Evolutionary conservation across 2,113 vertebrate genomes (phyloP).

Genomic region (Pleuronectes platessa): DNA sequence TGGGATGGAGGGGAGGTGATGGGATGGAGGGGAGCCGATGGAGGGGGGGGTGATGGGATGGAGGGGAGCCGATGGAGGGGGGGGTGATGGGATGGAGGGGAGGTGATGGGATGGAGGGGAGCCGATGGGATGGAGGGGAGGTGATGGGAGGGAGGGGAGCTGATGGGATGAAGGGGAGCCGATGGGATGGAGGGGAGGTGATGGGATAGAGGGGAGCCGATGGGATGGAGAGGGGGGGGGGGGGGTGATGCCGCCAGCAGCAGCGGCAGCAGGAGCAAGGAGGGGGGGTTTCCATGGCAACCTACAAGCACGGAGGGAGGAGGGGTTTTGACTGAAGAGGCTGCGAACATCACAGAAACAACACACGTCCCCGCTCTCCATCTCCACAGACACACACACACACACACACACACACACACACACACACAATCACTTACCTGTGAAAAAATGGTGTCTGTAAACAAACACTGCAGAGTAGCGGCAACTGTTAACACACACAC

Average conservation of each 20-base stretch:
- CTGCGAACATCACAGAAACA: slow-evolving; percentile 45
- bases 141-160: too few species aligned
- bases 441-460: neutral
- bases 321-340: slow-evolving; percentile 50
- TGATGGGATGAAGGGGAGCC: too few species aligned
- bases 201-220: slow-evolving; percentile 27
- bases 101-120: too few species aligned
- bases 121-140: too few species aligned
- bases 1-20: too few species aligned
- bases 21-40: too few species aligned
- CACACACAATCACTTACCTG: slow-evolving; percentile 8
- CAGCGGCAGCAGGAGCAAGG: slow-evolving; percentile 7
- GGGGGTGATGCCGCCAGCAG: neutral
- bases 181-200: neutral
- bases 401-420: neutral
- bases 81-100: too few species aligned
- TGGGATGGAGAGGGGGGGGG: too few species aligned
- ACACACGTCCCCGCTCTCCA: slow-evolving; percentile 24
- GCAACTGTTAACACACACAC: neutral
- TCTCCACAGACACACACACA: neutral
- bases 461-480: neutral
- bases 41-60: neutral
- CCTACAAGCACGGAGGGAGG: slow-evolving; percentile 54
- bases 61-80: too few species aligned
- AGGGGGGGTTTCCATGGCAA: slow-evolving; percentile 74